A percentile compares a stretch with the other conserved stretches of the same genome.
Evolutionary conservation across 2,797 vertebrate species (phyloP).

Genomic region (Orestias chungarensis): DNA sequence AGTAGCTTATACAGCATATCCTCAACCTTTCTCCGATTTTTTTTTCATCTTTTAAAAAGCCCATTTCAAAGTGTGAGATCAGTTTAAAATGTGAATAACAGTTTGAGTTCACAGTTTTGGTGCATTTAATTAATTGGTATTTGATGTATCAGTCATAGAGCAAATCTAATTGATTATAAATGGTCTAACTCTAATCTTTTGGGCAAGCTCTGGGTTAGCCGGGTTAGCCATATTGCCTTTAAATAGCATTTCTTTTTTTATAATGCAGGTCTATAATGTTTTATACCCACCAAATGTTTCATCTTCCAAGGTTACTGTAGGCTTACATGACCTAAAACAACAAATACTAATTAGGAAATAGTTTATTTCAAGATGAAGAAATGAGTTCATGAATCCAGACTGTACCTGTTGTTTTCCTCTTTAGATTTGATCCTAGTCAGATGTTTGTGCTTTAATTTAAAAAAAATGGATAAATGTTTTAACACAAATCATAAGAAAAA

Average conservation of each 20-base stretch:
- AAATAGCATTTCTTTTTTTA: too few relatives aligned
- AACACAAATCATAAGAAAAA: not conserved
- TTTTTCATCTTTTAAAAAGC: not conserved
- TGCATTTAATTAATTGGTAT: not conserved
- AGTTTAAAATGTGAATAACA: not conserved
- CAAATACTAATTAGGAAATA: conserved; percentile 15
- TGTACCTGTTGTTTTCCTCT: conserved; percentile 78
- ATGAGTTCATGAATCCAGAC: not conserved
- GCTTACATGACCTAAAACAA: conserved; percentile 79
- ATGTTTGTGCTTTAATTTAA: conserved; percentile 73
- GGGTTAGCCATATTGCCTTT: not conserved
- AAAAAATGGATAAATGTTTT: conserved; percentile 39
- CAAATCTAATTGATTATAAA: not conserved
- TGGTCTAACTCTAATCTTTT: not conserved
- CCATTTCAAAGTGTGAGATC: not conserved
- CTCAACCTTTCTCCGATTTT: not conserved
- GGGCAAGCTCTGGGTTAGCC: not conserved
- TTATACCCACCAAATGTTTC: conserved; percentile 82
- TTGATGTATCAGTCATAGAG: not conserved
- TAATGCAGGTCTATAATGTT: not conserved
- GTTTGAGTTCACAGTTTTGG: not conserved
- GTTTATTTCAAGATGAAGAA: not conserved
- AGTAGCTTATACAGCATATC: not conserved
- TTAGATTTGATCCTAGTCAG: conserved; percentile 69
- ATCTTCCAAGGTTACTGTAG: conserved; percentile 77